Base-by-base conservation (phyloP, 2,888 invertebrate species). In the Saturnia japonica region DNA sequence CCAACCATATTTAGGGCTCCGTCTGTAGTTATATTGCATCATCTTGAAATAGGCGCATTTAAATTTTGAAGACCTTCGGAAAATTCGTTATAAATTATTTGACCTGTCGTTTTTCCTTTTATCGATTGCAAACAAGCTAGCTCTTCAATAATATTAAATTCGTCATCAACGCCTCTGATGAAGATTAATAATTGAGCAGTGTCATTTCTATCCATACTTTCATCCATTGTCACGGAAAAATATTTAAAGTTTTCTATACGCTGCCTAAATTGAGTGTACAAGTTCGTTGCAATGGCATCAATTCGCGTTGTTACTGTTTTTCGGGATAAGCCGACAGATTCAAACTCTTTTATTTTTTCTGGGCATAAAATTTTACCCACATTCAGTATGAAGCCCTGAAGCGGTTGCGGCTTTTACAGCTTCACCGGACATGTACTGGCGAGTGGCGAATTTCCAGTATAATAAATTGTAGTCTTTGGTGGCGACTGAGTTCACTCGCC, bases 1-100 rank as follows among this genome's bases (percentile, higher is more conserved):
- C 72, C 74, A 72, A 75, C 70, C 73, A 73, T 76, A 71, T 73
- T 73, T 68, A 72, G 75, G 66, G 72, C 73, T 68, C 73, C 73
- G 68, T 74, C n/a, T n/a, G n/a, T n/a, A n/a, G n/a, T n/a, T n/a
- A n/a, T n/a, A n/a, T n/a, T n/a, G n/a, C 73, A 72, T 70, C 73
- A 74, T 70, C 54, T 74, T 70, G 62, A 73, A 71, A 75, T 71
- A 68, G 71, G 71, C 60, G 71, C 70, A 70, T 72, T 69, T 70
- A 71, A 72, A 70, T 72, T 70, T 69, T 67, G 68, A 68, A 73
- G 68, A 67, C 69, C 69, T 68, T 73, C 68, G n/a, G n/a, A n/a
- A n/a, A n/a, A n/a, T n/a, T n/a, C n/a, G n/a, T n/a, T n/a, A n/a
- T n/a, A n/a, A n/a, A 74, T 72, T 67, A 72, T 72, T 73, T 74